These are phyloP conservation scores for Abscondita cerata DNA, from an alignment of 2,888 invertebrate species.

Conservation along the genomic window DNA sequence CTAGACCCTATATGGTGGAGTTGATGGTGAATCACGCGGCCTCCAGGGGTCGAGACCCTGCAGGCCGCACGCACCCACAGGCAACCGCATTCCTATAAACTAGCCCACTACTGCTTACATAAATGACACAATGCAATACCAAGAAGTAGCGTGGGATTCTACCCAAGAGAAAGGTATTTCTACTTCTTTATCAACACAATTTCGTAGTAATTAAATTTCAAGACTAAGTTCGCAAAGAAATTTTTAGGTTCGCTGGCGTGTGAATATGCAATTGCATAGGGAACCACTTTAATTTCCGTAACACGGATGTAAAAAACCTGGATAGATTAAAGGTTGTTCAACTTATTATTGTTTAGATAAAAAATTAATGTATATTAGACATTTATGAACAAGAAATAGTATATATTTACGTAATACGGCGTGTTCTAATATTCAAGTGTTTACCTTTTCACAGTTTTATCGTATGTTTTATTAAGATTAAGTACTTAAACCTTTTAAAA, in stretches of 20 bases:
- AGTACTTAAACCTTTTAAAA: background rate
- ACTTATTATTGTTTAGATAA: conserved; percentile 20
- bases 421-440: conserved; percentile 8
- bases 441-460: conserved; percentile 11
- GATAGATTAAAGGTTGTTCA: conserved; percentile 17
- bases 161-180: conserved; percentile 16
- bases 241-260: background rate
- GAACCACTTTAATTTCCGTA: conserved; percentile 9
- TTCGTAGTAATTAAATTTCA: conserved; percentile 6
- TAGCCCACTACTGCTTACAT: conserved; percentile 42
- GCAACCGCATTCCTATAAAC: conserved; percentile 47
- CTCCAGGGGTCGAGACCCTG: conserved; percentile 45
- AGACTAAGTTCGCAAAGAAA: background rate
- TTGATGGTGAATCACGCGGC: conserved; percentile 50
- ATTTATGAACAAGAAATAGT: conserved; percentile 11
- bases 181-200: conserved; percentile 13
- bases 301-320: conserved; percentile 1
- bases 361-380: conserved; percentile 9
- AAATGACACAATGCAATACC: conserved; percentile 39
- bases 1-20: conserved; percentile 51
- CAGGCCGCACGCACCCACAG: conserved; percentile 49
- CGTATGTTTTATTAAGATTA: conserved; percentile 14
- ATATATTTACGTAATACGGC: conserved; percentile 11
- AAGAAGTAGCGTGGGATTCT: conserved; percentile 35
- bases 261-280: too few species aligned